phyloP scores from a whole-genome alignment of 2,888 invertebrate genomes.

The Limnephilus marmoratus region DNA sequence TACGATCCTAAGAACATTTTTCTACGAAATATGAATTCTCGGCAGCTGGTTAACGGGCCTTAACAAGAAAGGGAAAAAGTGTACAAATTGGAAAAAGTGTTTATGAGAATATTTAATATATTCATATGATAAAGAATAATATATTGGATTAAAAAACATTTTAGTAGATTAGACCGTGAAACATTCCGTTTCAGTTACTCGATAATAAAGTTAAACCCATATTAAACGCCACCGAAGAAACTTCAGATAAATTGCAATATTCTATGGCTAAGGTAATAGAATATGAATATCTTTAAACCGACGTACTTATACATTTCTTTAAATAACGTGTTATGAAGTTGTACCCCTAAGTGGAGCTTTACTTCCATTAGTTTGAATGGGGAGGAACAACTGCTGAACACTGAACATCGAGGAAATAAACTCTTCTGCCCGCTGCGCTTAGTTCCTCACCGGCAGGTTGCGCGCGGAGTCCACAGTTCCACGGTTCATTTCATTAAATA shows the following conservation, averaged over 20 bases:
- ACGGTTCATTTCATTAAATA: neutral
- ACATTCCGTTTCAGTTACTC: too few species aligned
- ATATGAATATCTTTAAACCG: neutral
- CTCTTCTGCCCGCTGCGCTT: neutral
- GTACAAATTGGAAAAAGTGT: too few species aligned
- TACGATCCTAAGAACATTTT: too few species aligned
- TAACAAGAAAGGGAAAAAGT: too few species aligned
- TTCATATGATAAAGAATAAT: neutral
- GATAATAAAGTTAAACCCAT: too few species aligned
- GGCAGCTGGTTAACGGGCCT: too few species aligned
- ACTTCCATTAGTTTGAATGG: neutral
- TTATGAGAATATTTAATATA: too few species aligned
- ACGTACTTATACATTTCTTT: neutral
- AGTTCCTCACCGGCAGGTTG: neutral
- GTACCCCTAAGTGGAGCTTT: neutral
- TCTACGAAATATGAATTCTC: too few species aligned
- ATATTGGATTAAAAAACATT: neutral
- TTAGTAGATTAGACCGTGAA: neutral
- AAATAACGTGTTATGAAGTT: neutral
- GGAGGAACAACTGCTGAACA: neutral
- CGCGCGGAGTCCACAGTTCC: neutral
- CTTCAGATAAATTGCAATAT: neutral
- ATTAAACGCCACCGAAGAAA: neutral
- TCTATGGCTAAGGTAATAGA: neutral
- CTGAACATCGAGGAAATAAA: neutral